Evolutionary conservation across 2,797 vertebrate genomes (phyloP).

Genomic region (Sus cebifrons): DNA sequence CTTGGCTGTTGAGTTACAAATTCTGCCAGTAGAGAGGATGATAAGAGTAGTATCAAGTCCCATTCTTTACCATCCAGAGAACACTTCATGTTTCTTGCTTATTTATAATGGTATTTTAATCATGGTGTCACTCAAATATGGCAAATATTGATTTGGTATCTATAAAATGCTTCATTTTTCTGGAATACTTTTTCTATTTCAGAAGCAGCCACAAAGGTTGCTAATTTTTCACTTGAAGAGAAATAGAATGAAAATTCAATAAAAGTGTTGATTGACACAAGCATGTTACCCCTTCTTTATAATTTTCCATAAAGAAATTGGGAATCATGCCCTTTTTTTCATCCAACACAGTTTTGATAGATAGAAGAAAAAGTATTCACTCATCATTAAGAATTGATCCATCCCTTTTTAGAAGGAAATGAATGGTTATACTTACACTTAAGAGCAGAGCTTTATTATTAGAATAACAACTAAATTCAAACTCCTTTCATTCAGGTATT

Average conservation of each 20-base stretch:
- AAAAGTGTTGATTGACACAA: constrained; percentile 16
- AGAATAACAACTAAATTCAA: constrained; percentile 43
- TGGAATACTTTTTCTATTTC: constrained; percentile 54
- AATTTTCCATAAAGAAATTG: background rate
- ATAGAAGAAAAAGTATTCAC: constrained; percentile 24
- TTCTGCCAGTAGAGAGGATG: background rate
- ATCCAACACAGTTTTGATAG: constrained; percentile 4
- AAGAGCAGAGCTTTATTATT: constrained; percentile 4
- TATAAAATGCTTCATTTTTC: constrained; percentile 64
- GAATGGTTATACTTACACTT: constrained; percentile 36
- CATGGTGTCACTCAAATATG: constrained; percentile 39
- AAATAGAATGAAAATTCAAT: constrained; percentile 40
- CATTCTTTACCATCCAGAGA: constrained; percentile 66
- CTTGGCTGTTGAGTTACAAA: background rate
- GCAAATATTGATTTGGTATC: constrained; percentile 56
- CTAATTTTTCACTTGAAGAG: constrained; percentile 57
- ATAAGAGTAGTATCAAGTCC: background rate
- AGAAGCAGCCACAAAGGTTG: constrained; percentile 50
- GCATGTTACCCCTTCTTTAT: constrained; percentile 3
- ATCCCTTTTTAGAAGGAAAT: constrained; percentile 53
- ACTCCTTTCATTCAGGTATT: constrained; percentile 19
- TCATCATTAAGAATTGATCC: constrained; percentile 29
- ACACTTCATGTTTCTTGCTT: constrained; percentile 48
- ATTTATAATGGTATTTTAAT: constrained; percentile 62
- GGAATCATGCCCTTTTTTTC: background rate